These are phyloP conservation scores for Eucera pruinosa DNA, from an alignment of 2,888 invertebrate genomes.

Conservation along the genomic window DNA sequence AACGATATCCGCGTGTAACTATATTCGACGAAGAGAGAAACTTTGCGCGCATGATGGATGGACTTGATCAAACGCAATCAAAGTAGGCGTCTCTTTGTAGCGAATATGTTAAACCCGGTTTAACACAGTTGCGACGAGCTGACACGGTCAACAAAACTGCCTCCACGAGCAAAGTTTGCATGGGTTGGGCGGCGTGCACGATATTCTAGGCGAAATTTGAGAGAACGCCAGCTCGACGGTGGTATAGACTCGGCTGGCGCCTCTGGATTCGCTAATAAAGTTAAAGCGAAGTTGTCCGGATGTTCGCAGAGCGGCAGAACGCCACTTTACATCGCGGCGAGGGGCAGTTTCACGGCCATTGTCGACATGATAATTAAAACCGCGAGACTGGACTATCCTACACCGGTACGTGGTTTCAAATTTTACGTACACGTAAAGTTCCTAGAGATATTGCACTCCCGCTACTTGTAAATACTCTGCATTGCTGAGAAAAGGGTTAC, in stretches of 20 bases:
- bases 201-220: constrained; percentile 13
- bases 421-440: neutral
- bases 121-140: constrained; percentile 33
- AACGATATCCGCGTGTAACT: neutral
- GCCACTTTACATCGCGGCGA: constrained; percentile 90
- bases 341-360: constrained; percentile 93
- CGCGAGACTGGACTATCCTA: constrained; percentile 88
- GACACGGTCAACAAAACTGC: constrained; percentile 27
- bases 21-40: neutral
- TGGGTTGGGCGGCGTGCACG: neutral
- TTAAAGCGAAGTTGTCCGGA: constrained; percentile 52
- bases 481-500: no score
- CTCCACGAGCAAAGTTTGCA: constrained; percentile 31
- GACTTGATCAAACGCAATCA: constrained; percentile 25
- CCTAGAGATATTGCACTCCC: neutral
- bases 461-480: constrained; percentile 11
- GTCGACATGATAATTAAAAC: constrained; percentile 93
- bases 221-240: neutral
- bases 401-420: constrained; percentile 84
- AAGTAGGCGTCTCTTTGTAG: constrained; percentile 35
- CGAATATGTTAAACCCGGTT: constrained; percentile 28
- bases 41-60: no score
- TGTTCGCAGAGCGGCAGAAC: constrained; percentile 87
- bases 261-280: constrained; percentile 39
- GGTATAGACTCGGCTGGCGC: constrained; percentile 5